Percentiles rank a stretch among this genome's conserved stretches.
phyloP scores from a whole-genome alignment of 2,888 invertebrate genomes.

The Eupsilia transversa region DNA sequence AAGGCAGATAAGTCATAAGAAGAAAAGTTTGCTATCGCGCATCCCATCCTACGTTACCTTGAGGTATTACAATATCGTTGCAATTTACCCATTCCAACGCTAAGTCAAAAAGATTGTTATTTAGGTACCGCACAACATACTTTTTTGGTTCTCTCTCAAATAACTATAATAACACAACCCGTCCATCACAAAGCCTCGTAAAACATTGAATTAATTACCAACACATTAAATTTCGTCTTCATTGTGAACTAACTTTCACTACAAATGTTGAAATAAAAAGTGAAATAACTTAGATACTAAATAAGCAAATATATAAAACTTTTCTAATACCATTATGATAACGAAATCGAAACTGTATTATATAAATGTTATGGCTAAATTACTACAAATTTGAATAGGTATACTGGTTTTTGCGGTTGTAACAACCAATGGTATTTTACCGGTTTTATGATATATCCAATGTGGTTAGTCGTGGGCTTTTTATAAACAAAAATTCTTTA shows the following conservation, averaged over 20 bases:
- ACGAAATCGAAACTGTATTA: constrained; percentile 62
- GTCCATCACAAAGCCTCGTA: constrained; percentile 41
- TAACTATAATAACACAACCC: constrained; percentile 18
- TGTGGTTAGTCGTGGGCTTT: neutral
- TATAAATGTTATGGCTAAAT: constrained; percentile 48
- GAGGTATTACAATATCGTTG: neutral
- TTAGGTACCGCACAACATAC: constrained; percentile 16
- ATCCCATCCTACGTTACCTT: neutral
- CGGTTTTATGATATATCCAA: constrained; percentile 36
- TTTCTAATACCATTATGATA: constrained; percentile 52
- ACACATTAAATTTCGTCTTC: constrained; percentile 38
- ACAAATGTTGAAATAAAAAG: constrained; percentile 41
- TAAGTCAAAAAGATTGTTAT: neutral
- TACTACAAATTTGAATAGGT: constrained; percentile 40
- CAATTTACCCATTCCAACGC: neutral
- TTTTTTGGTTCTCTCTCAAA: constrained; percentile 28
- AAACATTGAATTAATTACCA: constrained; percentile 55
- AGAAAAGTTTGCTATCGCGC: neutral
- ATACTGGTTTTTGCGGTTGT: constrained; percentile 37
- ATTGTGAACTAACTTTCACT: constrained; percentile 54
- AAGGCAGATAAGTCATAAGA: no score
- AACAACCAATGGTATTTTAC: constrained; percentile 37
- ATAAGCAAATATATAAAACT: constrained; percentile 21
- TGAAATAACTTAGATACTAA: constrained; percentile 55
- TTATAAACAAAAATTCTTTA: neutral